A percentile compares a stretch with the other conserved stretches of the same genome.
Conservation (phyloP, 2,888 invertebrate genomes). For the Agrochola macilenta region DNA sequence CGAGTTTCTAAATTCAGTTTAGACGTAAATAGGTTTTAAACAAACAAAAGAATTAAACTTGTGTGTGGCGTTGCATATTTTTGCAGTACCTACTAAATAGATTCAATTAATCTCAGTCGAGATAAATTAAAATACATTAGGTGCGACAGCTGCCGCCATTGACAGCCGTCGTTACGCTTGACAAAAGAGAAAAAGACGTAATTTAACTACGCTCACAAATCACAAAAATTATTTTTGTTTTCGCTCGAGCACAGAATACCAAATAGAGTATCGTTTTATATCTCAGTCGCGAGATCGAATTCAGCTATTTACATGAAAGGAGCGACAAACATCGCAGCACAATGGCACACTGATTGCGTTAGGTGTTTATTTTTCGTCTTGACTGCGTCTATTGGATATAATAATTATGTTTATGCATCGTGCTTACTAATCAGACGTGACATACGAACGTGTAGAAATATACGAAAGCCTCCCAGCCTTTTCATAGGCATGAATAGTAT, state of each 20-base stretch:
- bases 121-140: constrained; percentile 64
- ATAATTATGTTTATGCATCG: constrained; percentile 29
- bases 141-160: constrained; percentile 60
- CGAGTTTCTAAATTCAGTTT: constrained; percentile 58
- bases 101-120: constrained; percentile 55
- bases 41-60: constrained; percentile 52
- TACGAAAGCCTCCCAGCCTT: not conserved
- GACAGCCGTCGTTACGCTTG: constrained; percentile 59
- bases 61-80: constrained; percentile 47
- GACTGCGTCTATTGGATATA: constrained; percentile 40
- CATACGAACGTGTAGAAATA: not conserved
- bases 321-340: constrained; percentile 24
- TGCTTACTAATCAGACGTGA: constrained; percentile 18
- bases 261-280: constrained; percentile 39
- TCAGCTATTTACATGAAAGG: constrained; percentile 43
- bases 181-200: constrained; percentile 61
- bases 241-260: constrained; percentile 35
- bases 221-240: constrained; percentile 64
- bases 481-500: not conserved
- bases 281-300: constrained; percentile 40
- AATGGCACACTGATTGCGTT: constrained; percentile 55
- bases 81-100: constrained; percentile 50
- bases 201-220: constrained; percentile 64
- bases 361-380: constrained; percentile 44
- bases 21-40: constrained; percentile 55